phyloP scores from a whole-genome alignment of 2,888 invertebrate genomes.

The Agrotis puta region DNA sequence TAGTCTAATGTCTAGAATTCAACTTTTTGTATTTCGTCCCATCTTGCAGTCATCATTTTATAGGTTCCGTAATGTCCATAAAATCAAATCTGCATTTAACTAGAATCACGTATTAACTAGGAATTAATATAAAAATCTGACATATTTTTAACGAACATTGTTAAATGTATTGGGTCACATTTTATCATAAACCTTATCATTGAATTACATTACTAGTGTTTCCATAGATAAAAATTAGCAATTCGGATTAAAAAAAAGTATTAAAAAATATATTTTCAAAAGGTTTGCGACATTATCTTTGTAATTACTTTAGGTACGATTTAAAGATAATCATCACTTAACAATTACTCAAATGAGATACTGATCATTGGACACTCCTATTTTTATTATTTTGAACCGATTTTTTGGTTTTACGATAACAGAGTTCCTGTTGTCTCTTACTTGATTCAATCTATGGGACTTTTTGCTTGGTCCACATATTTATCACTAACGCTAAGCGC shows the following conservation, averaged over 20 bases:
- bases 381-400: neutral
- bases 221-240: slow-evolving; percentile 15
- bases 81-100: too few species aligned
- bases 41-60: neutral
- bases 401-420: neutral
- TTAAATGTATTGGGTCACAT: slow-evolving; percentile 31
- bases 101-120: neutral
- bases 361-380: slow-evolving; percentile 20
- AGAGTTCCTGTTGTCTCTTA: neutral
- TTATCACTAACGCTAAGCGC: too few species aligned
- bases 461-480: too few species aligned
- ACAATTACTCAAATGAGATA: neutral
- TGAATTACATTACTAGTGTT: slow-evolving; percentile 3
- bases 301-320: slow-evolving; percentile 18
- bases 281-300: slow-evolving; percentile 1
- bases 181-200: slow-evolving; percentile 36
- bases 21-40: neutral
- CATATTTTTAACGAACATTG: slow-evolving; percentile 12
- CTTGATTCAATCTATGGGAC: too few species aligned
- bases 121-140: slow-evolving; percentile 14
- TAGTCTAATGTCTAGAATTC: neutral
- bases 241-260: neutral
- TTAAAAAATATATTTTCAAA: neutral
- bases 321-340: slow-evolving; percentile 1
- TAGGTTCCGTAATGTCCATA: neutral